Evolutionary conservation across 2,113 vertebrate species (phyloP).

Genomic region (Chrysemys picta): DNA sequence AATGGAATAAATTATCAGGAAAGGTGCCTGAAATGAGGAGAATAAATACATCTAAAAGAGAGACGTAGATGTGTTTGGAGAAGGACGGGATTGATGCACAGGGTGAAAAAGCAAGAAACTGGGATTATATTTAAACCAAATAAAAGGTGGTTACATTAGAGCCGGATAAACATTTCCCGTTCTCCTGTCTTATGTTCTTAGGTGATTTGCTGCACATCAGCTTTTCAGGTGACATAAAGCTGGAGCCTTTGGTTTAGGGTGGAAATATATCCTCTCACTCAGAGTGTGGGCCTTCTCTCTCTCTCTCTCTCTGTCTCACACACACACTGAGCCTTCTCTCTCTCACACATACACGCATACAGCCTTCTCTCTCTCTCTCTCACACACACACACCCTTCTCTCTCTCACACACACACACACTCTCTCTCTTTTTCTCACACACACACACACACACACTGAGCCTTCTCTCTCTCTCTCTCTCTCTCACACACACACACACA

Average conservation of each 20-base stretch:
- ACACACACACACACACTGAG: too few species aligned
- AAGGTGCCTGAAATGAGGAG: not conserved
- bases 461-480: not conserved
- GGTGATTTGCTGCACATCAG: slow-evolving; percentile 60
- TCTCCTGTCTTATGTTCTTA: slow-evolving; percentile 61
- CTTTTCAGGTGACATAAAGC: slow-evolving; percentile 36
- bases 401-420: too few species aligned
- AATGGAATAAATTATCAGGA: not conserved
- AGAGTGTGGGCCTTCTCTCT: not conserved
- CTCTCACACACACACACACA: not conserved
- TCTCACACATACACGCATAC: not conserved
- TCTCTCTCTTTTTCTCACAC: not conserved
- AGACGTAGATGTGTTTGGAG: not conserved
- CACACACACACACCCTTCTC: not conserved
- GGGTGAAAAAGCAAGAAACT: not conserved
- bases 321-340: not conserved
- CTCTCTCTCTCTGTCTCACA: not conserved
- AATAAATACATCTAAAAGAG: not conserved
- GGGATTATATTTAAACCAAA: slow-evolving; percentile 45
- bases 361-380: too few species aligned
- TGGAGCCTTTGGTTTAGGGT: slow-evolving; percentile 29
- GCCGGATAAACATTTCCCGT: slow-evolving; percentile 64
- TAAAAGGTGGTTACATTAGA: slow-evolving; percentile 37
- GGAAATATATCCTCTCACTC: slow-evolving; percentile 27
- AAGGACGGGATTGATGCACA: not conserved